Conservation (phyloP, 2,797 vertebrate species). For the Oophaga sylvatica region DNA sequence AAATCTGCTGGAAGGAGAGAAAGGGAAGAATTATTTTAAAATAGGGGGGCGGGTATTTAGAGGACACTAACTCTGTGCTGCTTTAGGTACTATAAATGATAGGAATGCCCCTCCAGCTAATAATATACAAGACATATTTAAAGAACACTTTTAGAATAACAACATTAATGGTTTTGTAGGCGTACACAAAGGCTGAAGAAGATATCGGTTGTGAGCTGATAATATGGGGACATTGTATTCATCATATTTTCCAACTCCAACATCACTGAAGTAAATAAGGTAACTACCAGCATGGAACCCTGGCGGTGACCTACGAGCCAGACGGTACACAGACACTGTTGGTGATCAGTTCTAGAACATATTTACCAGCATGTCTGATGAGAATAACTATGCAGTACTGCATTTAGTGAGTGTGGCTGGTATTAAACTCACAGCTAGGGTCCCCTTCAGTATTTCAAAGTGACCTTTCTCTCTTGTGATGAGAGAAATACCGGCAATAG, state of each 20-base stretch:
- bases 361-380: conserved; percentile 1
- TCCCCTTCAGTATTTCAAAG: neutral
- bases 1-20: neutral
- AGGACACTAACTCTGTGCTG: neutral
- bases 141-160: neutral
- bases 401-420: neutral
- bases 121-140: conserved; percentile 16
- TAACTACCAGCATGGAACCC: neutral
- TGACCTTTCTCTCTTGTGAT: neutral
- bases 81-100: conserved; percentile 7
- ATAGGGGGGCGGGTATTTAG: neutral
- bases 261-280: neutral
- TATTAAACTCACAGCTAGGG: neutral
- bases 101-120: conserved; percentile 21
- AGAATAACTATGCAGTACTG: neutral
- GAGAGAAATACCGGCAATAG: neutral
- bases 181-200: neutral
- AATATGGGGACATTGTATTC: neutral
- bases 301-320: neutral
- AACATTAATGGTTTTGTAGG: neutral
- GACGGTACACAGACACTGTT: neutral
- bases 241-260: neutral
- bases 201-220: neutral
- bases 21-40: neutral
- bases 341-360: neutral